Evolutionary conservation across 2,797 vertebrate genomes (phyloP), one percentile per base, ranked within the genome.

Genomic region (Martes flavigula): DNA sequence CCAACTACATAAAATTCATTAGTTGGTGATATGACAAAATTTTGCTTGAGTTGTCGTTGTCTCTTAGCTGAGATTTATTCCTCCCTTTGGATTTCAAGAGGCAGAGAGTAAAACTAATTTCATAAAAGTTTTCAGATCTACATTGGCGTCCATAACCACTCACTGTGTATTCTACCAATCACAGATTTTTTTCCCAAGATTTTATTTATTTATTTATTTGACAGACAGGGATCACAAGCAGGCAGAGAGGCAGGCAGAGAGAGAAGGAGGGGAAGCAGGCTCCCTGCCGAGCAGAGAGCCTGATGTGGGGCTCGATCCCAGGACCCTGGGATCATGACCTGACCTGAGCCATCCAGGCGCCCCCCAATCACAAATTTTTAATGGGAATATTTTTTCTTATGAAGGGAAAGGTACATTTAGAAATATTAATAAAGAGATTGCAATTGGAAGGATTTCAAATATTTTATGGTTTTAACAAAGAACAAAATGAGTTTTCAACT

Each of bases 401-500:
- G 40, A 73, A 21, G 48, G 14, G 12, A 87, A 72, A 72, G 83
- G 56, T 18, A 4, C 23, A 58, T 46, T 77, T 83, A 78, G 20
- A 51, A 93, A 20, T 85, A 77, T 70, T 82, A 84, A 38, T 72
- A 64, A 83, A 70, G 30, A 81, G 7, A 78, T 87, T 97, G 91
- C 18, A 87, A 1, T 77, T 87, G 68, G 46, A 87, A 87, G 12
- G 38, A 83, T 83, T 83, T 70, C 27, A 87, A 90, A 87, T 90
- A 9, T 58, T 73, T 90, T 5, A 3, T 2, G 10, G 1, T 77
- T 95, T 90, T 90, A 14, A 78, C 56, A 92, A 89, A 78, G 11
- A 92, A 64, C 9, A 85, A 91, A 92, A 81, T 86, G 35, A 48
- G 21, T 92, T 96, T 89, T 85, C 25, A 73, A 58, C 30, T 92